Evolutionary conservation across 2,113 vertebrate species (phyloP).

Genomic region (Zosterops borbonicus): DNA sequence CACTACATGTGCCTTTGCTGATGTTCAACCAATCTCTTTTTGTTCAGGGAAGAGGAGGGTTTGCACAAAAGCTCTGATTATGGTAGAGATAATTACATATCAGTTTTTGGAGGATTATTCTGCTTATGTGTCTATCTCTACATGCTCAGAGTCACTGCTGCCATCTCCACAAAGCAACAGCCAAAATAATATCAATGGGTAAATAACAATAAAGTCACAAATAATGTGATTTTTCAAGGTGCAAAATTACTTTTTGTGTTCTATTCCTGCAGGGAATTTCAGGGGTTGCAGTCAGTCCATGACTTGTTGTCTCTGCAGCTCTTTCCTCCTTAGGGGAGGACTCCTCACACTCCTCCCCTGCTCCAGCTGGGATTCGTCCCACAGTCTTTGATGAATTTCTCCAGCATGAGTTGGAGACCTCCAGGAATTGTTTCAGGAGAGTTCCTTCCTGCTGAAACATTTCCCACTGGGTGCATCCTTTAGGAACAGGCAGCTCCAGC

Average conservation of each 20-base stretch:
- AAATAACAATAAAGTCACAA: background rate
- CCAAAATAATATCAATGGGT: background rate
- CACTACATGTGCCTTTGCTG: background rate
- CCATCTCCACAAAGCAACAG: fast-evolving
- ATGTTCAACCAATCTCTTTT: background rate
- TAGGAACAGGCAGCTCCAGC: background rate
- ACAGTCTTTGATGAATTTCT: background rate
- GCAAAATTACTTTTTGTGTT: background rate
- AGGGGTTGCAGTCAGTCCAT: background rate
- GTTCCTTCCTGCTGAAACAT: too few relatives aligned
- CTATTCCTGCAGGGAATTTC: too few relatives aligned
- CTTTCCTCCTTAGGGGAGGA: background rate
- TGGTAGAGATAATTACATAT: background rate
- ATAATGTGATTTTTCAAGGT: background rate
- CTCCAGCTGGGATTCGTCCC: background rate
- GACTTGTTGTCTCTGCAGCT: fast-evolving
- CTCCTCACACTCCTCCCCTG: too few relatives aligned
- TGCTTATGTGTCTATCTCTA: background rate
- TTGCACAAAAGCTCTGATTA: constrained; percentile 20
- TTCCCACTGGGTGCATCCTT: background rate
- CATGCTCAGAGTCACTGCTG: background rate
- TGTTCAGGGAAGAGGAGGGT: background rate
- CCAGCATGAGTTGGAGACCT: background rate
- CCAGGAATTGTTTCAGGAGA: too few relatives aligned
- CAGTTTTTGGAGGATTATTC: background rate